Base-by-base conservation (phyloP, 2,797 vertebrate genomes). In the Borostomias antarcticus region DNA sequence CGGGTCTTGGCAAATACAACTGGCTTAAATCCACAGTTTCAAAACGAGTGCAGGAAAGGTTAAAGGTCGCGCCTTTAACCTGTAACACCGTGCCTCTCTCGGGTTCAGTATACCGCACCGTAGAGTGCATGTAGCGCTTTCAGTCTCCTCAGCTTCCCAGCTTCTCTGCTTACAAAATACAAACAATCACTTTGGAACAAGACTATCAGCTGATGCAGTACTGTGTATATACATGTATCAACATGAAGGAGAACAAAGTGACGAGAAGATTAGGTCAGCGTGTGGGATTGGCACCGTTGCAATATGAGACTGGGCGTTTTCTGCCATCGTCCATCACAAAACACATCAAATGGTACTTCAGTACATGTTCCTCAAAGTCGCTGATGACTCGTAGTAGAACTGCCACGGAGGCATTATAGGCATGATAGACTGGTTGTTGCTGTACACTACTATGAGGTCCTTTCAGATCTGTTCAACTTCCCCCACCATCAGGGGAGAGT, bases 211-310 rank as follows among this genome's bases (percentile, higher is more conserved):
- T 3, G 21, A 23, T 21, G 68, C 54, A 74, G 69, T 81, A 70
- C n/a, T n/a, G n/a, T n/a, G n/a, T 77, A 60, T 66, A 77, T 78
- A 77, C 69, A 74, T 73, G 82, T 70, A 81, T 79, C 69, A 68
- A 75, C 78, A 82, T 77, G 75, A 77, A 82, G 76, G 70, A 73
- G 70, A 81, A 77, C 60, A 69, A 82, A 77, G 70, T 63, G 80
- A 83, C 79, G 57, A 72, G 45, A 75, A 72, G 75, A 68, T 85
- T 87, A 86, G 86, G 85, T 88, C 81, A 75, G 78, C 82, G 82
- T 77, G 70, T 72, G 76, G 80, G 73, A 79, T 89, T 87, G 85
- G 87, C 86, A 86, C 86, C 52, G 77, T 69, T 74, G 85, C 85
- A 84, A 28, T 74, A 83, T 70, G 72, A 77, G 75, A 83, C 76